Base-by-base conservation (phyloP, 2,113 vertebrate genomes). In the Cyprinodon tularosa region DNA sequence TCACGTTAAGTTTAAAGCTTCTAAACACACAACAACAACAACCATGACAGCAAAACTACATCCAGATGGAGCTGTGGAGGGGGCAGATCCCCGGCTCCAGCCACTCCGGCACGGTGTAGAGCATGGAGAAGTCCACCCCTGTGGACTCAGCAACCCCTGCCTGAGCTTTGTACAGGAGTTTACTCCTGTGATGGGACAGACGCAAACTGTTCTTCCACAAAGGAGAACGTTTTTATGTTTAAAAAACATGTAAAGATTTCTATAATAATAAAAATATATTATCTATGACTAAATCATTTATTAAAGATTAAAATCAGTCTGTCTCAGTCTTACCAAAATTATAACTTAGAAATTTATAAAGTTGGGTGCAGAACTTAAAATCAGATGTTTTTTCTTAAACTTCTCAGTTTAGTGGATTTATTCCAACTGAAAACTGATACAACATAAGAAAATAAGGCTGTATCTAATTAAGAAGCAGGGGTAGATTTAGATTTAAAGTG, bases 41-140 rank as follows among this genome's bases (percentile, higher is more conserved):
- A 71, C 78, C 83, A 38, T 29, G 74, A 50, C 45, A 7, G 0
- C 29, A 75, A 91, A 93, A 93, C 86, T 84, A 85, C 62, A 69
- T 91, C 90, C 93, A 95, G 92, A 94, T 94, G 93, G 57, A 68
- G 17, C 47, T 64, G 37, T 48, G 61, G 8, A 48, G 29, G 68
- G 74, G 86, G 89, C 77, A 76, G 82, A 78, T 86, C 84, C 84
- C 78, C 17, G 47, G 48, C 5, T 77, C 60, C 78, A 82, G 77
- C 85, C 87, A 86, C 71, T 87, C 72, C 81, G 65, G 20, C 38
- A 37, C 2, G 36, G 48, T 3, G 12, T 12, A 69, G 62, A 20
- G 8, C 50, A 9, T 59, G 65, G 66, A 81, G 53, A 80, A 79
- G 57, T 64, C 11, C 20, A 17, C 66, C 67, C 65, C 77, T 50